Evolutionary conservation across 2,797 vertebrate genomes (phyloP).

Genomic region (Zenarchopterus dispar): DNA sequence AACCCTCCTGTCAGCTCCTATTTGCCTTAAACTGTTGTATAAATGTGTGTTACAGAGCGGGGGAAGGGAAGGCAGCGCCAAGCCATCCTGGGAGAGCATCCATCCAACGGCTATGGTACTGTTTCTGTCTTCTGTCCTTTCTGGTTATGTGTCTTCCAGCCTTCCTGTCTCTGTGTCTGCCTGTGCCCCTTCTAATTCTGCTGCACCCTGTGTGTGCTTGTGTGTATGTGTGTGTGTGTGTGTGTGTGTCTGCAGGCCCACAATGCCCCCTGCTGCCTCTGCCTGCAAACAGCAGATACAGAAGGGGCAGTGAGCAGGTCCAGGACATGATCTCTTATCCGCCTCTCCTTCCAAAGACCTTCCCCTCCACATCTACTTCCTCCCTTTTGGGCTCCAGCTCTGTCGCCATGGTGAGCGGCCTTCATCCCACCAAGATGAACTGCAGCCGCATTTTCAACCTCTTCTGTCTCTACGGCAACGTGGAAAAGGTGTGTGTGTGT

Average conservation of each 20-base stretch:
- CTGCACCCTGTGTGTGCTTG: neutral
- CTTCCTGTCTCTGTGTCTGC: constrained; percentile 35
- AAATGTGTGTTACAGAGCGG: constrained; percentile 82
- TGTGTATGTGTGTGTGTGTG: neutral
- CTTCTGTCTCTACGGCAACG: constrained; percentile 96
- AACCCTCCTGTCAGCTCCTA: constrained; percentile 5
- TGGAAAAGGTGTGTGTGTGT: constrained; percentile 87
- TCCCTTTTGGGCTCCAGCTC: constrained; percentile 85
- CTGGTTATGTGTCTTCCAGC: constrained; percentile 66
- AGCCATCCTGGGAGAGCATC: constrained; percentile 94
- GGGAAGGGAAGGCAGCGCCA: constrained; percentile 91
- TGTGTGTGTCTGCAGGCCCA: constrained; percentile 73
- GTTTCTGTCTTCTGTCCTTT: neutral
- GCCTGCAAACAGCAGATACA: constrained; percentile 86
- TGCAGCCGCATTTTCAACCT: constrained; percentile 94
- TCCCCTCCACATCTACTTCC: constrained; percentile 68
- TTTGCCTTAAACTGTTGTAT: neutral
- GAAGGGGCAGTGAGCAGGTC: constrained; percentile 87
- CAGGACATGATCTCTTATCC: constrained; percentile 91
- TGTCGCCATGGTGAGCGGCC: constrained; percentile 93
- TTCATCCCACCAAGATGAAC: constrained; percentile 94
- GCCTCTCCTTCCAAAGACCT: constrained; percentile 79
- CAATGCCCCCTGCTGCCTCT: constrained; percentile 91
- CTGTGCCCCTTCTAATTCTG: neutral
- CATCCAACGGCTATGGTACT: constrained; percentile 89